Percentiles rank a stretch among this genome's conserved stretches.
phyloP scores from a whole-genome alignment of 2,888 invertebrate species.

The Cantharis rustica region DNA sequence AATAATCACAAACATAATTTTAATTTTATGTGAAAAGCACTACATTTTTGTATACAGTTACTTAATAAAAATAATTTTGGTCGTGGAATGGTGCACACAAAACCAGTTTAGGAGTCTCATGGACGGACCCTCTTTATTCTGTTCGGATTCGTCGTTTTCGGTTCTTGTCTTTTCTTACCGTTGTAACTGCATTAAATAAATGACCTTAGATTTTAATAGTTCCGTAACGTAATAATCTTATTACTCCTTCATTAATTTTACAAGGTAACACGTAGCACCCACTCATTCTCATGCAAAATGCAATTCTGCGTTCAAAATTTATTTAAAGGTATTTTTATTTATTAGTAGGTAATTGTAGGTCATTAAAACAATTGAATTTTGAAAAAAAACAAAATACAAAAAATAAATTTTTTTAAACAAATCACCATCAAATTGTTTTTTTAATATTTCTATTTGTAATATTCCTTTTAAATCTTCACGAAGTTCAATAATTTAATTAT shows the following conservation, averaged over 20 bases:
- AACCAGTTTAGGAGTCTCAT: constrained; percentile 16
- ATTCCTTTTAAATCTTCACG: too few species aligned
- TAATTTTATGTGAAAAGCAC: constrained; percentile 12
- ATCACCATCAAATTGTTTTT: too few species aligned
- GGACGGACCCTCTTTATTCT: constrained; percentile 5
- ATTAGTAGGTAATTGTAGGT: too few species aligned
- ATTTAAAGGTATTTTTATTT: too few species aligned
- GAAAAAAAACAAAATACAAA: too few species aligned
- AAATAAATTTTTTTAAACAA: too few species aligned
- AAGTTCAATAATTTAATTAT: too few species aligned
- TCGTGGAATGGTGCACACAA: constrained; percentile 9
- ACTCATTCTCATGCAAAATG: background rate
- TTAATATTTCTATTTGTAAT: too few species aligned
- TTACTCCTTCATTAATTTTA: background rate
- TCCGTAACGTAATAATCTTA: background rate
- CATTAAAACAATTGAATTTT: too few species aligned
- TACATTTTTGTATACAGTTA: constrained; percentile 23
- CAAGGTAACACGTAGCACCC: background rate
- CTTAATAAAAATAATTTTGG: background rate
- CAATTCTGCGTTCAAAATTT: too few species aligned
- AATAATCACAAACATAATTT: constrained; percentile 23
- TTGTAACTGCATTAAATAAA: constrained; percentile 10
- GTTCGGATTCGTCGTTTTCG: constrained; percentile 5
- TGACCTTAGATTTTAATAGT: constrained; percentile 17
- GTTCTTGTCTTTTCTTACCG: constrained; percentile 8